Evolutionary conservation across 1,140 invertebrate species (phyloP).

Genomic region (Cydia fagiglandana): DNA sequence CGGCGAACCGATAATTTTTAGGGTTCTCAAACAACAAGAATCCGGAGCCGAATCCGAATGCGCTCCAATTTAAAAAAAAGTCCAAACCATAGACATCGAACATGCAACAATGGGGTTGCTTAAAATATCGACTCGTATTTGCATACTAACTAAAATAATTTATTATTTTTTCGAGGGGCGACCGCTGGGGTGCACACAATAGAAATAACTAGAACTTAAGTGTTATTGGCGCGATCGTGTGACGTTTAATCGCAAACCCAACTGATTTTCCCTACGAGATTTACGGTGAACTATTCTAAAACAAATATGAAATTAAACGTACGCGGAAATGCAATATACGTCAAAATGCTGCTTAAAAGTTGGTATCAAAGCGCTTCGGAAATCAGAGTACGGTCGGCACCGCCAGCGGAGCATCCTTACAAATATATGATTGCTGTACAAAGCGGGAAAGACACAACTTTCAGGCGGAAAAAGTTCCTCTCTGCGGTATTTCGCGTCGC

Average conservation of each 20-base stretch:
- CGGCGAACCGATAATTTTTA: constrained; percentile 34
- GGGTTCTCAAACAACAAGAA: constrained; percentile 29
- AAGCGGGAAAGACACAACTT: constrained; percentile 58
- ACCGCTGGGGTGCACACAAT: constrained; percentile 69
- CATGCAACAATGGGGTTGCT: constrained; percentile 69
- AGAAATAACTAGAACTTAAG: constrained; percentile 69
- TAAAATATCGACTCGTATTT: constrained; percentile 76
- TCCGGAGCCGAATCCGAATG: constrained; percentile 35
- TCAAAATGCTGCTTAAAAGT: constrained; percentile 74
- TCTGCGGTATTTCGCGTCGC: constrained; percentile 40
- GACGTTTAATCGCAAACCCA: constrained; percentile 39
- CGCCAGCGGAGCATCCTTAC: constrained; percentile 68
- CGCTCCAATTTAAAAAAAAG: constrained; percentile 29
- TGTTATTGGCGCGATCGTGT: constrained; percentile 71
- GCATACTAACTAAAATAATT: constrained; percentile 80
- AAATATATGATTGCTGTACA: constrained; percentile 72
- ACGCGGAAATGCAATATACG: constrained; percentile 71
- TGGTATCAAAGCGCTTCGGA: constrained; percentile 72
- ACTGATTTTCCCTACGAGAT: constrained; percentile 38
- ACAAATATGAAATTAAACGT: constrained; percentile 66
- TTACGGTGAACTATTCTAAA: constrained; percentile 43
- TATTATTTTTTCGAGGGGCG: constrained; percentile 77
- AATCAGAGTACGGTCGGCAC: constrained; percentile 68
- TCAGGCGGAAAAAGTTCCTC: constrained; percentile 64
- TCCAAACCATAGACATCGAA: constrained; percentile 61